Conservation (phyloP, 2,113 vertebrate genomes). For the Crotalus tigris region DNA sequence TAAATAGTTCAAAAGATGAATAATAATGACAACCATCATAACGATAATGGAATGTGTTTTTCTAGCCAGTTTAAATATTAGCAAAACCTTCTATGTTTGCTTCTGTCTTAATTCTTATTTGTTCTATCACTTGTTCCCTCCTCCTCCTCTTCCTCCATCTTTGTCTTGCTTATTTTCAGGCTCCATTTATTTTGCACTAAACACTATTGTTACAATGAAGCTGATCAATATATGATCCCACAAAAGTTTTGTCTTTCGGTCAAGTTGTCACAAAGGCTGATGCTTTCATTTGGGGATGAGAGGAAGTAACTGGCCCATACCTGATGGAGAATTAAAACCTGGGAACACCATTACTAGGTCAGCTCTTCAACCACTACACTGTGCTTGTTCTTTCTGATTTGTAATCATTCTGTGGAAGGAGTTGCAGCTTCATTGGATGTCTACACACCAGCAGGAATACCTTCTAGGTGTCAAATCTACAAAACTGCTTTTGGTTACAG, state of each 20-base stretch:
- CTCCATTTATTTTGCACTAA: not conserved
- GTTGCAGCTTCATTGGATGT: not conserved
- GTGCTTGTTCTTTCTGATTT: not conserved
- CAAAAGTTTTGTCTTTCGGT: not conserved
- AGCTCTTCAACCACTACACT: not conserved
- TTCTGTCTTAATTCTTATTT: not conserved
- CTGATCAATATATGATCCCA: not conserved
- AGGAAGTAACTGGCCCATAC: not conserved
- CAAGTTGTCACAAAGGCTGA: not conserved
- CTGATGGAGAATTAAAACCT: not conserved
- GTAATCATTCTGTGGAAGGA: not conserved
- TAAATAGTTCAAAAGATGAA: not conserved
- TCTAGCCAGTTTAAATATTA: not conserved
- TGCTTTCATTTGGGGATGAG: too few species aligned
- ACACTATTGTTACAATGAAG: not conserved
- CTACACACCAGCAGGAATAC: not conserved
- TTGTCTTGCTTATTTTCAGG: not conserved
- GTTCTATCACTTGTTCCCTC: not conserved
- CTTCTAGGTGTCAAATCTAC: not conserved
- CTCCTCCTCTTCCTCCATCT: not conserved
- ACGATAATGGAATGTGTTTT: not conserved
- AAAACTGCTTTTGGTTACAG: too few species aligned
- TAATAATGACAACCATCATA: not conserved
- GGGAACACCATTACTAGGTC: not conserved
- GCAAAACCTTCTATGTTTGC: not conserved